Evolutionary conservation across 1,140 invertebrate genomes (phyloP).

Genomic region (Dolichoris vasculosae): DNA sequence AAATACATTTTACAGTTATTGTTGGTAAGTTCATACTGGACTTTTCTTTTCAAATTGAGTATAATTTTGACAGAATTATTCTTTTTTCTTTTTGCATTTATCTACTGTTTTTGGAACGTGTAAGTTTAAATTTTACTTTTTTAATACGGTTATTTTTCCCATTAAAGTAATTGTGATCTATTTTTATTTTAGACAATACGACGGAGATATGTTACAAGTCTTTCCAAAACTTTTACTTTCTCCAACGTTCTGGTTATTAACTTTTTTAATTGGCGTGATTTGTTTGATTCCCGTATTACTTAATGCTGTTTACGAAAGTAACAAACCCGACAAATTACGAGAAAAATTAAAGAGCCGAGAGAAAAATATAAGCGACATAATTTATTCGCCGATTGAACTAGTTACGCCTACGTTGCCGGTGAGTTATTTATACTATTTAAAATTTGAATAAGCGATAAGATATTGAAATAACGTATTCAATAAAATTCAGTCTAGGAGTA

Average conservation of each 20-base stretch:
- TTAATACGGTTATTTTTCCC: slow-evolving; percentile 5
- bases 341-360: slow-evolving; percentile 42
- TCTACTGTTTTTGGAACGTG: slow-evolving; percentile 40
- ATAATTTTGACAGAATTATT: slow-evolving; percentile 77
- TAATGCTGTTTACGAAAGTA: slow-evolving; percentile 61
- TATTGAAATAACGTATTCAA: no score
- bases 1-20: slow-evolving; percentile 74
- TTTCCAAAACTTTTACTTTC: slow-evolving; percentile 78
- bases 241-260: slow-evolving; percentile 78
- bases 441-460: no score
- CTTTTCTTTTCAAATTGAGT: slow-evolving; percentile 76
- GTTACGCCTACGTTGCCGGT: slow-evolving; percentile 14
- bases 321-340: slow-evolving; percentile 55
- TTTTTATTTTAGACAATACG: slow-evolving; percentile 72
- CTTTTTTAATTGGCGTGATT: slow-evolving; percentile 75
- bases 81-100: slow-evolving; percentile 70
- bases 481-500: no score
- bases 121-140: slow-evolving; percentile 37
- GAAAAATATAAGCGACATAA: slow-evolving; percentile 41
- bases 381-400: slow-evolving; percentile 8
- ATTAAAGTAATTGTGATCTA: slow-evolving; percentile 11
- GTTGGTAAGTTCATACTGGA: slow-evolving; percentile 81
- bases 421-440: neutral
- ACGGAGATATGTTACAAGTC: slow-evolving; percentile 79
- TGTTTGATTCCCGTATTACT: slow-evolving; percentile 79